Evolutionary conservation across 2,113 vertebrate species (phyloP).

Genomic region (Lophochroa leadbeateri): DNA sequence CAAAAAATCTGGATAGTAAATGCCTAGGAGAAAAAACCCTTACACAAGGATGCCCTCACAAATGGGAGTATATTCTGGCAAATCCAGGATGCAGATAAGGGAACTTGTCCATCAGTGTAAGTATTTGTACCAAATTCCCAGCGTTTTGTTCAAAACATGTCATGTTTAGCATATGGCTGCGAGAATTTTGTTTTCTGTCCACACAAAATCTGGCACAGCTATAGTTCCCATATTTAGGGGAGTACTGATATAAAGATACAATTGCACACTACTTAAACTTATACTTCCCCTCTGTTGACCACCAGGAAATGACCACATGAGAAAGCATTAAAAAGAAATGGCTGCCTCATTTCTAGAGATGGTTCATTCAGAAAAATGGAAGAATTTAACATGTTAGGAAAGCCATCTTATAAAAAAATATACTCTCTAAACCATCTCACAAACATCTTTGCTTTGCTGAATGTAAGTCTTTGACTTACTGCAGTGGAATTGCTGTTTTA

Average conservation of each 20-base stretch:
- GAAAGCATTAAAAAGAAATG: neutral
- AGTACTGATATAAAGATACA: neutral
- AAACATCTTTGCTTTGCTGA: neutral
- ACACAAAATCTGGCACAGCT: neutral
- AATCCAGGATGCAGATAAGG: neutral
- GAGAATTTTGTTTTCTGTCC: neutral
- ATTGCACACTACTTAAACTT: neutral
- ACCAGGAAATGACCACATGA: neutral
- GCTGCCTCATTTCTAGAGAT: neutral
- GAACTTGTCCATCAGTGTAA: rapidly evolving
- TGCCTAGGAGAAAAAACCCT: neutral
- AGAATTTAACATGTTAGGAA: neutral
- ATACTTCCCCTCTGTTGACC: neutral
- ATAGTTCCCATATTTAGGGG: neutral
- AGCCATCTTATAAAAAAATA: neutral
- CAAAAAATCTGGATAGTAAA: neutral
- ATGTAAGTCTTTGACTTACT: neutral
- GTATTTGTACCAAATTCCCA: neutral
- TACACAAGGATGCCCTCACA: neutral
- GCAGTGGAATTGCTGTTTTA: neutral
- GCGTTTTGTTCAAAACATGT: neutral
- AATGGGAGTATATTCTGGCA: neutral
- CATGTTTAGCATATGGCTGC: neutral
- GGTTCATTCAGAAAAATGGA: neutral
- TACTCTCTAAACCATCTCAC: neutral